phyloP scores from a whole-genome alignment of 2,797 vertebrate species.

The Scyliorhinus canicula region DNA sequence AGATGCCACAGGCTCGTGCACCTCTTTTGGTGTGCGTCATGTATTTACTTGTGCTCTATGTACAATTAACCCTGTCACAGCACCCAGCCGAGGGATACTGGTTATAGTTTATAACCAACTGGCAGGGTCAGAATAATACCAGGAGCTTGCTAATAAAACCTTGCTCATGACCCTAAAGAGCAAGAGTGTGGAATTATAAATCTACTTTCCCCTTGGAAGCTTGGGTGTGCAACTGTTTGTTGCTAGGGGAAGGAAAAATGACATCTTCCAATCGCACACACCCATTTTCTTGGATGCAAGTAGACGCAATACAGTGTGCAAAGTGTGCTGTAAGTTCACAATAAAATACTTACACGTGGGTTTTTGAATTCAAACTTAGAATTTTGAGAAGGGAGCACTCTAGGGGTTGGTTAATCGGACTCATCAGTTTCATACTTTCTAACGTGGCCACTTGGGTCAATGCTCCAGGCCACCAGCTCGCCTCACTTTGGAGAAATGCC shows the following conservation, averaged over 20 bases:
- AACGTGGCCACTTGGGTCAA: background rate
- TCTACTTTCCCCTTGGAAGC: background rate
- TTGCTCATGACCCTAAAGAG: background rate
- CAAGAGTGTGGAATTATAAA: background rate
- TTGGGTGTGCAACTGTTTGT: background rate
- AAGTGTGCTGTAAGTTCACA: background rate
- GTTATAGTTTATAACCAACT: background rate
- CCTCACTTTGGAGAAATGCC: background rate
- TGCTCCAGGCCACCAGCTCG: background rate
- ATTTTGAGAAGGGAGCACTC: background rate
- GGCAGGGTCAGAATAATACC: background rate
- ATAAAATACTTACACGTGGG: background rate
- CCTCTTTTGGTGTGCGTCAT: background rate
- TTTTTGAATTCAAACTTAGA: conserved; percentile 1
- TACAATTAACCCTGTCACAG: background rate
- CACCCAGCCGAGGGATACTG: background rate
- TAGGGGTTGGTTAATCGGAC: background rate
- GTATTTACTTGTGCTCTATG: background rate
- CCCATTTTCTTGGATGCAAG: background rate
- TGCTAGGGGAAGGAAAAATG: background rate
- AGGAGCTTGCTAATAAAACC: background rate
- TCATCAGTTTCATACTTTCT: background rate
- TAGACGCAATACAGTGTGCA: background rate
- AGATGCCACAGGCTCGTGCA: background rate
- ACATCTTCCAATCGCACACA: background rate